Evolutionary conservation across 2,888 invertebrate species (phyloP).

Genomic region (Rugalucina vietnamica): DNA sequence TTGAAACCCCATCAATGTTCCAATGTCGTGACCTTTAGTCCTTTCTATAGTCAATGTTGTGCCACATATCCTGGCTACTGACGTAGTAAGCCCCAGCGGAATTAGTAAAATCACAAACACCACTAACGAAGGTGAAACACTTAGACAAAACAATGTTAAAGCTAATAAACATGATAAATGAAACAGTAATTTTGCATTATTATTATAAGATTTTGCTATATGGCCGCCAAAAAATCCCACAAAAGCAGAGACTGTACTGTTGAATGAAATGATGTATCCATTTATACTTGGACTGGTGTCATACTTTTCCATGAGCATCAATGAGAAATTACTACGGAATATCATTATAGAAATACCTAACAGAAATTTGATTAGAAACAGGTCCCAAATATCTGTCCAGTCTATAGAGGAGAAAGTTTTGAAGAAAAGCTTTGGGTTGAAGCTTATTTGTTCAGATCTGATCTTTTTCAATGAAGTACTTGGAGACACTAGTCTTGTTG

Average conservation of each 20-base stretch:
- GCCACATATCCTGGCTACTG: constrained; percentile 78
- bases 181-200: constrained; percentile 72
- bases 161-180: constrained; percentile 73
- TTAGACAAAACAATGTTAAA: constrained; percentile 61
- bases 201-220: constrained; percentile 71
- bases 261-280: constrained; percentile 82
- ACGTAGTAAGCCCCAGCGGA: constrained; percentile 79
- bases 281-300: constrained; percentile 74
- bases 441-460: constrained; percentile 65
- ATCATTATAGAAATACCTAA: constrained; percentile 81
- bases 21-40: constrained; percentile 72
- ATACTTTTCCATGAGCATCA: constrained; percentile 77
- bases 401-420: constrained; percentile 70
- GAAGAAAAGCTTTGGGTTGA: constrained; percentile 64
- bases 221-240: constrained; percentile 80
- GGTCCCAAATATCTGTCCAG: constrained; percentile 81
- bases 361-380: constrained; percentile 81
- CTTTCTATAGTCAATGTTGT: constrained; percentile 78
- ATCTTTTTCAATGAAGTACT: constrained; percentile 58
- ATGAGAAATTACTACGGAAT: constrained; percentile 80
- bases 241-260: constrained; percentile 76
- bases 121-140: constrained; percentile 70
- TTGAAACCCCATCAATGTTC: constrained; percentile 81
- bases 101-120: constrained; percentile 72
- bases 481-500: constrained; percentile 53